phyloP scores from a whole-genome alignment of 2,113 vertebrate genomes.

The Gila orcuttii region DNA sequence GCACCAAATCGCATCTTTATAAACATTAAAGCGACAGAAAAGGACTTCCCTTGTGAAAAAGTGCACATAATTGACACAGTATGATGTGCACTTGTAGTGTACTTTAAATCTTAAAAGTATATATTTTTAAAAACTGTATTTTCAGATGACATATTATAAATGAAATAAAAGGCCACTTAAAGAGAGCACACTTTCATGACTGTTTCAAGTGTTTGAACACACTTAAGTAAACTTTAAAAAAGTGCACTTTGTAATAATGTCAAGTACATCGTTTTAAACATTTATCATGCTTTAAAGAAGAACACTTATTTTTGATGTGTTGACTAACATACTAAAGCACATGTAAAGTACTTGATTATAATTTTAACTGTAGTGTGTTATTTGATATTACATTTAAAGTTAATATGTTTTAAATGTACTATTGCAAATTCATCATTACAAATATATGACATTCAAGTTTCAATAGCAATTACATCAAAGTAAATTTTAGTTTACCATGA shows the following conservation, averaged over 20 bases:
- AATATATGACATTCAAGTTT: no score
- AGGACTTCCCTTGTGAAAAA: background rate
- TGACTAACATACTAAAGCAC: background rate
- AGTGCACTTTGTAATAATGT: background rate
- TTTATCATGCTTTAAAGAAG: background rate
- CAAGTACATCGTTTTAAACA: background rate
- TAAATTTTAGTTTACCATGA: no score
- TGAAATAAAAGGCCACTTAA: background rate
- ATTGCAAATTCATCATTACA: background rate
- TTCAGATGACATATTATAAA: background rate
- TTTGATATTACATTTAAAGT: background rate
- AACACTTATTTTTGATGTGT: background rate
- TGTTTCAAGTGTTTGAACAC: background rate
- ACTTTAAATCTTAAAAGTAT: background rate
- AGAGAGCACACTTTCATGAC: background rate
- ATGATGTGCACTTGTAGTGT: background rate
- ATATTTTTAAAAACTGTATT: background rate
- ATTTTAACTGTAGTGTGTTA: no score
- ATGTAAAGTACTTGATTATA: background rate
- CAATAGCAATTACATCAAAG: no score
- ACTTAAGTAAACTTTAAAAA: background rate
- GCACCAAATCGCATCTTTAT: slow-evolving; percentile 1
- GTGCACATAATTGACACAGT: background rate
- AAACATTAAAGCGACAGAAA: background rate
- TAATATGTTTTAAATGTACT: background rate